Conservation (phyloP, 2,797 vertebrate species). For the Myripristis jacobus region DNA sequence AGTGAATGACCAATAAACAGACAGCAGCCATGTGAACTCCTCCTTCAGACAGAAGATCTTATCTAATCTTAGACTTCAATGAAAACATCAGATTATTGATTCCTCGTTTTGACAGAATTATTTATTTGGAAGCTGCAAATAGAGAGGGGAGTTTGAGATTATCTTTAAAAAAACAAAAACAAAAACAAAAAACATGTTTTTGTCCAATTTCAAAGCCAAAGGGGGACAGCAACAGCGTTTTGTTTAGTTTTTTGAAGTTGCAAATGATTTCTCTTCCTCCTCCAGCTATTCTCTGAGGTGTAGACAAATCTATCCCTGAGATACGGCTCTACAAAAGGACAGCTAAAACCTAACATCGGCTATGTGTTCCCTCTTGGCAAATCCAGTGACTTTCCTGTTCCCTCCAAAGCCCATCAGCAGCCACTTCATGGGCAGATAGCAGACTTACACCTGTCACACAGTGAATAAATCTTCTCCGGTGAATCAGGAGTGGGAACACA, state of each 20-base stretch:
- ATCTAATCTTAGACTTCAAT: conserved; percentile 13
- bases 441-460: neutral
- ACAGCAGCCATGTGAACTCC: neutral
- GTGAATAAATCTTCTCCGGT: conserved; percentile 8
- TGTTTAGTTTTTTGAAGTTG: conserved; percentile 55
- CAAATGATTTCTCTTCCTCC: conserved; percentile 34
- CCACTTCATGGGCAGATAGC: conserved; percentile 39
- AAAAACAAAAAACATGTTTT: neutral
- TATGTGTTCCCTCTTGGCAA: conserved; percentile 37
- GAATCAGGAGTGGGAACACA: conserved; percentile 7
- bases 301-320: conserved; percentile 54
- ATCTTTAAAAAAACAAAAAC: too few relatives aligned
- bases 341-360: conserved; percentile 40
- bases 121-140: neutral
- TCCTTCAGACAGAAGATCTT: conserved; percentile 20
- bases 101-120: conserved; percentile 35
- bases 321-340: conserved; percentile 51
- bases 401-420: conserved; percentile 55
- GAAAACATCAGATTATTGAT: conserved; percentile 29
- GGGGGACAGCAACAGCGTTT: conserved; percentile 9
- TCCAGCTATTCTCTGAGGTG: conserved; percentile 36
- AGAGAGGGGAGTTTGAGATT: neutral
- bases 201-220: conserved; percentile 45
- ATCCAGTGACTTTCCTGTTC: conserved; percentile 42
- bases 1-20: neutral